These are phyloP conservation scores for Echeneis naucrates DNA, from an alignment of 2,797 vertebrate species.

Conservation along the genomic window DNA sequence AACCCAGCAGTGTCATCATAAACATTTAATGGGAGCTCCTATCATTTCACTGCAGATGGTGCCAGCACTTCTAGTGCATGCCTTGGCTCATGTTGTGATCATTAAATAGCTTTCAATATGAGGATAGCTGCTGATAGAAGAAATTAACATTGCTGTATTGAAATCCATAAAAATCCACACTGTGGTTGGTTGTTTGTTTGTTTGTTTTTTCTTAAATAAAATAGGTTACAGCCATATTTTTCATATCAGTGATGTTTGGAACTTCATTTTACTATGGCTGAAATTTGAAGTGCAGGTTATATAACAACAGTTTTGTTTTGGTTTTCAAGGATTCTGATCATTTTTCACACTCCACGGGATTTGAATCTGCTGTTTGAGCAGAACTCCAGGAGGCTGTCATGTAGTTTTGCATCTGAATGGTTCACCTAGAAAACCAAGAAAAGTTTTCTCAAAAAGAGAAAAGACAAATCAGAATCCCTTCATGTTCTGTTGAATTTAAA, in stretches of 20 bases:
- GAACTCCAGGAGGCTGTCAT: conserved; percentile 12
- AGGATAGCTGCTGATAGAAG: conserved; percentile 51
- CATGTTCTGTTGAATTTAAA: neutral
- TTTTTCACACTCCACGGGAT: conserved; percentile 1
- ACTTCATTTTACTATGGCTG: neutral
- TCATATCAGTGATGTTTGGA: conserved; percentile 4
- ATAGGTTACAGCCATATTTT: neutral
- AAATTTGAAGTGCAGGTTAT: conserved; percentile 15
- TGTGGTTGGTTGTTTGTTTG: too few species aligned
- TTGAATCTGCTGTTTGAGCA: conserved; percentile 23
- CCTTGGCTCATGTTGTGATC: conserved; percentile 55
- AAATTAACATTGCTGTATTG: conserved; percentile 41
- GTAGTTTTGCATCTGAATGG: conserved; percentile 23
- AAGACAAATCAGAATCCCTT: conserved; percentile 1
- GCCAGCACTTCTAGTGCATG: conserved; percentile 53
- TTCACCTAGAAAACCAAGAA: conserved; percentile 12
- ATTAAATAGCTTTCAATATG: conserved; percentile 70
- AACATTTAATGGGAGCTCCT: conserved; percentile 81
- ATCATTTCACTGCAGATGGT: conserved; percentile 81
- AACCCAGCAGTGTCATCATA: conserved; percentile 64
- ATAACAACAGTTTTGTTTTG: neutral
- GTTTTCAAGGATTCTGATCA: neutral
- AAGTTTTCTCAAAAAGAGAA: neutral
- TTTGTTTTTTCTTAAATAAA: conserved; percentile 4
- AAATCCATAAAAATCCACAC: conserved; percentile 35